phyloP scores from a whole-genome alignment of 1,140 invertebrate genomes.

The Limonius californicus region DNA sequence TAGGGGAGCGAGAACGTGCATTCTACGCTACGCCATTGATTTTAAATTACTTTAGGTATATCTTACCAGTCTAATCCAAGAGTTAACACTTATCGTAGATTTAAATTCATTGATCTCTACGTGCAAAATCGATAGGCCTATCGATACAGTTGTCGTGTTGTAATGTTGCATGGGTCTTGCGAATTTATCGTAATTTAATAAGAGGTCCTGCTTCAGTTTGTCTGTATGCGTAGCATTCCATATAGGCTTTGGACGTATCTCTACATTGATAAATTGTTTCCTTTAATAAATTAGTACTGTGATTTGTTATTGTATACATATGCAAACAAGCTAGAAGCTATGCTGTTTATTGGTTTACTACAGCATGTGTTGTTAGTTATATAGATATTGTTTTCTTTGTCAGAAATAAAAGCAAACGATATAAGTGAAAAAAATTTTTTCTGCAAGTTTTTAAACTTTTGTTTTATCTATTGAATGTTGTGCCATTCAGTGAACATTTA shows the following conservation, averaged over 20 bases:
- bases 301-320: background rate
- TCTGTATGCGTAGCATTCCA: slow-evolving; percentile 60
- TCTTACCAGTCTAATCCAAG: slow-evolving; percentile 57
- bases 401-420: too few species aligned
- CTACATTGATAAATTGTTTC: slow-evolving; percentile 24
- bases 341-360: too few species aligned
- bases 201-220: slow-evolving; percentile 54
- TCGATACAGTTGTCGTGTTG: slow-evolving; percentile 51
- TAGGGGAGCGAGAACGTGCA: too few species aligned
- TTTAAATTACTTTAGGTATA: background rate
- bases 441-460: too few species aligned
- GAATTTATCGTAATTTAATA: slow-evolving; percentile 61
- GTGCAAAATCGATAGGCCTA: slow-evolving; percentile 55
- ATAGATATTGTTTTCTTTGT: too few species aligned
- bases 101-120: slow-evolving; percentile 56
- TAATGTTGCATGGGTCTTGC: slow-evolving; percentile 55
- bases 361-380: too few species aligned
- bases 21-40: too few species aligned
- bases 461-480: too few species aligned
- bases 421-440: too few species aligned
- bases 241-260: slow-evolving; percentile 42
- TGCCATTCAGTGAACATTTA: too few species aligned
- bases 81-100: slow-evolving; percentile 54
- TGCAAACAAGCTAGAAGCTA: background rate
- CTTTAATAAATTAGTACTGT: background rate